Percentiles rank a stretch among this genome's conserved stretches.
phyloP scores from a whole-genome alignment of 2,113 vertebrate genomes.

The Athene cunicularia region DNA sequence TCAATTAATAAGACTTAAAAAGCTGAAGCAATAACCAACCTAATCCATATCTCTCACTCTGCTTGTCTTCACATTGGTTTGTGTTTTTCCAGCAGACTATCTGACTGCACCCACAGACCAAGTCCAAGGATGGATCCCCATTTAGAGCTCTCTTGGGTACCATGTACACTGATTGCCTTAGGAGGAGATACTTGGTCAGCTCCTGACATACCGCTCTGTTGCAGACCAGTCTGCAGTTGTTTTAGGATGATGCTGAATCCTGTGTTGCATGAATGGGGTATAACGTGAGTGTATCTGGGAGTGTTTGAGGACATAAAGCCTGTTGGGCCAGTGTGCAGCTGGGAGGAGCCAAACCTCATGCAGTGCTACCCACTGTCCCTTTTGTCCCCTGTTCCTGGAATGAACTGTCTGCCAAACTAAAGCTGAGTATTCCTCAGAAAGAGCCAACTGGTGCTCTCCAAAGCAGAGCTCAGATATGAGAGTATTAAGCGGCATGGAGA shows the following conservation, averaged over 20 bases:
- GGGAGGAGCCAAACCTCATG: background rate
- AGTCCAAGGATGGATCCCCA: background rate
- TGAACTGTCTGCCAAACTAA: background rate
- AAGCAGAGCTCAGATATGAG: background rate
- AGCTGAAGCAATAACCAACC: background rate
- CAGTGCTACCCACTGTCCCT: background rate
- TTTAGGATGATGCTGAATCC: background rate
- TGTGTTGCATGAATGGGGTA: background rate
- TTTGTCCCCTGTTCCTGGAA: background rate
- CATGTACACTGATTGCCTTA: background rate
- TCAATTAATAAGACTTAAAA: background rate
- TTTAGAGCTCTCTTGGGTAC: background rate
- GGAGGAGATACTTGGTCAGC: background rate
- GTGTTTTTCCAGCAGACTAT: background rate
- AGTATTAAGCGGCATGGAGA: background rate
- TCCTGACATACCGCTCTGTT: background rate
- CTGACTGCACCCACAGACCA: background rate
- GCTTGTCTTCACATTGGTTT: background rate
- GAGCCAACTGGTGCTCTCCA: background rate
- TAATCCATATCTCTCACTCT: accelerated
- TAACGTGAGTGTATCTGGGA: background rate
- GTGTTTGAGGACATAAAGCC: background rate
- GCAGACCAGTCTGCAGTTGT: background rate
- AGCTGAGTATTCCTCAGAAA: background rate
- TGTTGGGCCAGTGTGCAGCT: background rate